Evolutionary conservation across 2,888 invertebrate species (phyloP).

Genomic region (Pandemis corylana): DNA sequence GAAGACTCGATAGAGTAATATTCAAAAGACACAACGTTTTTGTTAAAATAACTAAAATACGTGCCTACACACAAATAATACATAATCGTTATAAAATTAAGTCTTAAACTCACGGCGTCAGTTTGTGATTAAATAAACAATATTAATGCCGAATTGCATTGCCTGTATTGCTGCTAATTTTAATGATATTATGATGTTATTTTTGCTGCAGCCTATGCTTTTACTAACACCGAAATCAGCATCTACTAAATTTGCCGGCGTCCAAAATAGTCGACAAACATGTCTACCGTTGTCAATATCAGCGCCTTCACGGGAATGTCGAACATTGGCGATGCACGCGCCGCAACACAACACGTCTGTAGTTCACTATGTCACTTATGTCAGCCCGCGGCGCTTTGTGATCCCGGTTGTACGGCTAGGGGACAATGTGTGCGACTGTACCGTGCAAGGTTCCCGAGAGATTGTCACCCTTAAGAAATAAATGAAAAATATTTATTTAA

Average conservation of each 20-base stretch:
- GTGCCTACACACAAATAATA: too few species aligned
- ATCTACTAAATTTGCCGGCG: background rate
- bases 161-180: too few species aligned
- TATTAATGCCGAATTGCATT: background rate
- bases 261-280: background rate
- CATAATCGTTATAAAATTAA: too few species aligned
- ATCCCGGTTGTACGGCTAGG: background rate
- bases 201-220: too few species aligned
- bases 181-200: too few species aligned
- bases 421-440: conserved; percentile 1
- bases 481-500: too few species aligned
- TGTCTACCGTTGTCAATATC: conserved; percentile 4
- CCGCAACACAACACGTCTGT: background rate
- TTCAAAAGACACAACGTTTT: too few species aligned
- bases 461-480: background rate
- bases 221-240: too few species aligned
- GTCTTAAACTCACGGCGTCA: too few species aligned
- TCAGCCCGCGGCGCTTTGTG: conserved; percentile 28
- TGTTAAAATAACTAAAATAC: too few species aligned
- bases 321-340: conserved; percentile 6
- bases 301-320: conserved; percentile 8
- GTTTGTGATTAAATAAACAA: background rate
- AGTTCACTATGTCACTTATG: conserved; percentile 18
- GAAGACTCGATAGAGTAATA: too few species aligned
- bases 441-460: background rate